Conservation (phyloP, 2,113 vertebrate species). For the Centrocercus urophasianus region DNA sequence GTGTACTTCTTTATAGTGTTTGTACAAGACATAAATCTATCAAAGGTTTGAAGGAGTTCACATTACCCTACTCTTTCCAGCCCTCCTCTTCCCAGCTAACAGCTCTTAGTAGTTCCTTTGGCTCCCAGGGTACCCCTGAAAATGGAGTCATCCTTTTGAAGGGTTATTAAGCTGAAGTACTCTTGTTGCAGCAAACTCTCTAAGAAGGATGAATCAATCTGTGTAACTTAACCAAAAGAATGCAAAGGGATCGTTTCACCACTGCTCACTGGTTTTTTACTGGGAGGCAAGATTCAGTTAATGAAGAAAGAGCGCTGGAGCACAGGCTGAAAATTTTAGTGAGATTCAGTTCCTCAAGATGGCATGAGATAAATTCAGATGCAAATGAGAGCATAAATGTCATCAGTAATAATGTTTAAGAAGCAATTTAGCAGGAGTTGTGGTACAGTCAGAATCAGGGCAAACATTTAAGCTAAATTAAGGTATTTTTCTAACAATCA, state of each 20-base stretch:
- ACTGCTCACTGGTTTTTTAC: neutral
- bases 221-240: conserved; percentile 5
- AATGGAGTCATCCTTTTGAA: neutral
- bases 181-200: conserved; percentile 6
- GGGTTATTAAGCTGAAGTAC: neutral
- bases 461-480: neutral
- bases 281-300: neutral
- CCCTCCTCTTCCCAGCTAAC: neutral
- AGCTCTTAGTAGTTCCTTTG: neutral
- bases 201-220: neutral
- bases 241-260: neutral
- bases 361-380: neutral
- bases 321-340: neutral
- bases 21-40: conserved; percentile 25
- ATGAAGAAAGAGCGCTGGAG: neutral
- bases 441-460: neutral
- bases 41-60: neutral
- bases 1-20: conserved; percentile 33
- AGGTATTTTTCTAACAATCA: neutral
- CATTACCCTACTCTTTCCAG: neutral
- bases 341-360: neutral
- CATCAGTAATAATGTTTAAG: neutral
- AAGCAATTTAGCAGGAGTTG: neutral
- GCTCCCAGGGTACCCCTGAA: neutral
- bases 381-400: neutral